A percentile compares a stretch with the other conserved stretches of the same genome.
Evolutionary conservation across 2,888 invertebrate genomes (phyloP).

Genomic region (Microplitis manilae): DNA sequence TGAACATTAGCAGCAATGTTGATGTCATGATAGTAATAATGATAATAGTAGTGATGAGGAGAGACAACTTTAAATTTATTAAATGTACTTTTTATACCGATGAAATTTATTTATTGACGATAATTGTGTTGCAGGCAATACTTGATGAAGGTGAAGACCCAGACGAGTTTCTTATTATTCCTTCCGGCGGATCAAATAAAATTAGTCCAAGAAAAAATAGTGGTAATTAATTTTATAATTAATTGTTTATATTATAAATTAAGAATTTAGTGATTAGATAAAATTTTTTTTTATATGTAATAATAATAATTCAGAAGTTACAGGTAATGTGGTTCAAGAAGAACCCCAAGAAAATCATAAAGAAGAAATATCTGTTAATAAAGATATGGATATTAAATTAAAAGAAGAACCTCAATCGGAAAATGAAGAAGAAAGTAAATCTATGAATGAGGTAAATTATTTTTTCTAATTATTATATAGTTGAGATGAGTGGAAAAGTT

Average conservation of each 20-base stretch:
- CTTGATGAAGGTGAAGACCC: slow-evolving; percentile 83
- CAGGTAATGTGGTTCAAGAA: slow-evolving; percentile 26
- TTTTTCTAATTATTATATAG: background rate
- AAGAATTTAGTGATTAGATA: too few species aligned
- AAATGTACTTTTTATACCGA: background rate
- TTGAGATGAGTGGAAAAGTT: background rate
- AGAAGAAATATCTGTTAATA: background rate
- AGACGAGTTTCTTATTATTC: slow-evolving; percentile 76
- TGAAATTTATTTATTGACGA: slow-evolving; percentile 2
- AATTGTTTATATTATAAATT: background rate
- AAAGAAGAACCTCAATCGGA: background rate
- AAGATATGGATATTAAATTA: background rate
- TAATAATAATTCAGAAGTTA: slow-evolving; percentile 25
- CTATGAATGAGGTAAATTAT: background rate
- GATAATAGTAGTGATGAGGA: background rate
- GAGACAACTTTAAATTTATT: background rate
- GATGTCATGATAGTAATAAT: background rate
- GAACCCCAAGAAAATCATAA: slow-evolving; percentile 26
- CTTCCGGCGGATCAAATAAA: slow-evolving; percentile 62
- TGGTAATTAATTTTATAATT: slow-evolving; percentile 47
- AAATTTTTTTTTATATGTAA: background rate
- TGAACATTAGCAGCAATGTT: background rate
- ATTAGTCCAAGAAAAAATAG: slow-evolving; percentile 61
- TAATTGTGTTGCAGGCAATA: slow-evolving; percentile 74
- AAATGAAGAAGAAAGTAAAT: background rate